Evolutionary conservation across 2,113 vertebrate genomes (phyloP), one percentile per base, ranked within the genome.

Genomic region (Coturnix japonica): DNA sequence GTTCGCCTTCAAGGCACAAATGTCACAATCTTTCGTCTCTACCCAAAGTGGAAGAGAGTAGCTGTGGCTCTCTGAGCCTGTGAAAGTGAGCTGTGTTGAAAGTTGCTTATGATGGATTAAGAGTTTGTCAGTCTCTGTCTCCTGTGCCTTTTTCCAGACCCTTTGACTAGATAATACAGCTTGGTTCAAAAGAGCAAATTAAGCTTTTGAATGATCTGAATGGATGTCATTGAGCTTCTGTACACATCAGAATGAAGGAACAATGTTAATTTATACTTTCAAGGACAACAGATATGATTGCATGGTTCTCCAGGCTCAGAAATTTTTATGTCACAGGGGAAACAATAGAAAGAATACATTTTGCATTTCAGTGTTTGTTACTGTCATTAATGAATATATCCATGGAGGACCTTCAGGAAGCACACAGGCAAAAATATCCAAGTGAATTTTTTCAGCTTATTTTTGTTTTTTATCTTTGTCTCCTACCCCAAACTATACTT

Each of bases 171-270:
- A 69, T 97, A 97, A 96, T 96, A 97, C 93, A 98, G 95, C 85
- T 96, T 96, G 95, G 97, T 97, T 98, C 95, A 98, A 97, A 98
- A 92, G 54, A 89, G 85, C 95, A 98, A 98, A 97, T 98, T 97
- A 97, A 98, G 93, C 91, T 97, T 97, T 97, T 96, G 97, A 97
- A 93, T 96, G 96, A 96, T 96, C 94, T 92, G 49, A 67, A 63
- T 15, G 93, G 93, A 96, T 96, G 63, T 91, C 79, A 56, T 73
- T 49, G 80, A 82, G 65, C 37, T 93, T 41, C n/a, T 87, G 33
- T 39, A 47, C 53, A 25, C 13, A 1, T 73, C 75, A 46, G 25
- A 76, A 81, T 49, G 1, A 2, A 57, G n/a, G 35, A 81, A 25
- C 54, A 39, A 33, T 9, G 17, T 93, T 89, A 83, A 89, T 92